Base-by-base conservation (phyloP, 2,888 invertebrate species). In the Nomada ruficornis region DNA sequence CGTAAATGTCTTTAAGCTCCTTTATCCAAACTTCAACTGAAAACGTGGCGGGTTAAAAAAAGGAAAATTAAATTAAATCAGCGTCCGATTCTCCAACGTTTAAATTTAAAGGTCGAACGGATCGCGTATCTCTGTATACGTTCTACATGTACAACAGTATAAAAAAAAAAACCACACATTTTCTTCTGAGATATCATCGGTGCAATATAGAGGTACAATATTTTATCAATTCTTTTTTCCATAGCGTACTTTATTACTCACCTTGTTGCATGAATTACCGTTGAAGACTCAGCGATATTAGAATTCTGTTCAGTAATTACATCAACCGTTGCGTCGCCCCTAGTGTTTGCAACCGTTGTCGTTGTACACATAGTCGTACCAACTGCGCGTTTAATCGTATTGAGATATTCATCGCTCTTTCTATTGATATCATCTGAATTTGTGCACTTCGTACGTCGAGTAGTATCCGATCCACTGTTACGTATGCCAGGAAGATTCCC, bases 211-310 rank as follows among this genome's bases (percentile, higher is more conserved):
- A 57, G 50, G 70, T 52, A 15, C 20, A 26, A 73, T 20, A 65
- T 57, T 36, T 74, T 64, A 75, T 65, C 65, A 59, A 67, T 69
- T 74, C 36, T 36, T 36, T 36, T 7, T 36, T 54, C 55, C 54
- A 23, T 54, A 72, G 36, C 59, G 13, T 69, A 62, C 23, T 69
- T 57, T 23, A 54, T 18, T 76, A 88, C 88, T 88, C 84, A 88
- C 88, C 88, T 88, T 74, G 83, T 82, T 69, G 80, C 80, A 55
- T 76, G 83, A 36, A 86, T 79, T 67, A 77, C 54, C 55, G 86
- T 50, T 29, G 88, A 75, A 13, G 87, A 62, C 42, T 88, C 85
- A 63, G 88, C 79, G 65, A 84, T 76, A 55, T 70, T 82, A 73
- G 74, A 65, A 70, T 64, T 78, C 50, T 85, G 82, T 52, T 88